These are phyloP conservation scores for Pegoplata infirma DNA, from an alignment of 2,888 invertebrate genomes.

Conservation along the genomic window DNA sequence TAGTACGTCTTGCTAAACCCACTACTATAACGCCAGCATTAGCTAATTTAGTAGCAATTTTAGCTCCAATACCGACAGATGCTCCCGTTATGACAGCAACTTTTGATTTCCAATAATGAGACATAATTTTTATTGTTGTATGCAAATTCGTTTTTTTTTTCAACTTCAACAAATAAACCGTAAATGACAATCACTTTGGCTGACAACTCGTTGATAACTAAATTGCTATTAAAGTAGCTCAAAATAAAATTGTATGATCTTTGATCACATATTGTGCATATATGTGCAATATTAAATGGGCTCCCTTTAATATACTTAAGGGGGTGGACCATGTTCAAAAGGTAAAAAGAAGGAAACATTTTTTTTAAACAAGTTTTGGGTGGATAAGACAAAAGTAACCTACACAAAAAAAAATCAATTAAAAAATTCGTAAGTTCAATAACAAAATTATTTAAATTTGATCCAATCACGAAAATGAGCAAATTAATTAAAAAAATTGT, in stretches of 20 bases:
- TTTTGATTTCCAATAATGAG: constrained; percentile 64
- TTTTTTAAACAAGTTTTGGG: too few relatives aligned
- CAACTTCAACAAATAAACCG: not conserved
- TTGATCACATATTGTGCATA: constrained; percentile 19
- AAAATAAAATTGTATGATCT: constrained; percentile 40
- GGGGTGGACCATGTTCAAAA: too few relatives aligned
- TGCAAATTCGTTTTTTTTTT: too few relatives aligned
- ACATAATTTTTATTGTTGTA: constrained; percentile 24
- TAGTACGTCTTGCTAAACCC: constrained; percentile 79
- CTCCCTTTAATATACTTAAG: too few relatives aligned
- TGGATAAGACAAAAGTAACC: too few relatives aligned
- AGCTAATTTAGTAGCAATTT: constrained; percentile 75
- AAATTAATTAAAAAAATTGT: too few relatives aligned
- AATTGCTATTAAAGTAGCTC: not conserved
- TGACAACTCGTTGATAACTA: constrained; percentile 29
- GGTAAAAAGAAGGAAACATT: too few relatives aligned
- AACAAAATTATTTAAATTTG: too few relatives aligned
- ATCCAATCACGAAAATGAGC: too few relatives aligned
- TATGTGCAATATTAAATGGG: not conserved
- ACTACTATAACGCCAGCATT: constrained; percentile 79
- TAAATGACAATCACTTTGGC: constrained; percentile 15
- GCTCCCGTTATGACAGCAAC: constrained; percentile 78
- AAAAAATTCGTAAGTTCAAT: too few relatives aligned
- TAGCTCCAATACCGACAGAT: constrained; percentile 78
- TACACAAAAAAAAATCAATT: too few relatives aligned